Conservation (phyloP, 2,113 vertebrate species). For the Pseudopodoces humilis region DNA sequence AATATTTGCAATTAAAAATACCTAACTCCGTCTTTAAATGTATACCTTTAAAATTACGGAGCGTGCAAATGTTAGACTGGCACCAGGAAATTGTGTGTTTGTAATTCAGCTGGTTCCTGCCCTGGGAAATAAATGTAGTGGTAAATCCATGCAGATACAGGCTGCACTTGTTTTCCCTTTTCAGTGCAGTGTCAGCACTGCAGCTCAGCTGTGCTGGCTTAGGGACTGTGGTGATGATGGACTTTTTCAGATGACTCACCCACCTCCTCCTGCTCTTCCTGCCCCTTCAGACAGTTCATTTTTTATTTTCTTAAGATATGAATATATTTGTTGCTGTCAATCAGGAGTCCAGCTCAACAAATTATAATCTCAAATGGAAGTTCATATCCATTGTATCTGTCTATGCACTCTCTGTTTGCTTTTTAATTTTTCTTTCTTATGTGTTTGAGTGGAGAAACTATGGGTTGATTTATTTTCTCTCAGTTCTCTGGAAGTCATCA, state of each 20-base stretch:
- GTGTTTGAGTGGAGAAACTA: background rate
- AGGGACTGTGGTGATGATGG: background rate
- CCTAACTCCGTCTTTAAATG: background rate
- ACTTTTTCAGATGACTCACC: slow-evolving; percentile 4
- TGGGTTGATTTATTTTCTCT: background rate
- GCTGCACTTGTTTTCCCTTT: background rate
- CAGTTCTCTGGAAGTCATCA: background rate
- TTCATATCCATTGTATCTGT: background rate
- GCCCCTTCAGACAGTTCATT: background rate
- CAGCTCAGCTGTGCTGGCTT: background rate
- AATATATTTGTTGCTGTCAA: background rate
- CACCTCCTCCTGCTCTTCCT: background rate
- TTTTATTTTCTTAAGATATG: background rate
- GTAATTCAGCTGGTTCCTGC: background rate
- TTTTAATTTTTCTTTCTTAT: background rate
- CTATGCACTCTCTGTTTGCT: background rate
- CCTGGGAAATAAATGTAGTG: background rate
- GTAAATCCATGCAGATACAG: background rate
- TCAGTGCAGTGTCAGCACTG: background rate
- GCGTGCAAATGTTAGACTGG: background rate
- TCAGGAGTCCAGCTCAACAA: background rate
- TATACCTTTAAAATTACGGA: background rate
- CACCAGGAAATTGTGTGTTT: background rate
- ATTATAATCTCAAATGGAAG: background rate
- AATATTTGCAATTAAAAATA: background rate